A percentile compares a stretch with the other conserved stretches of the same genome.
Conservation (phyloP, 2,888 invertebrate species). For the Acronicta psi region DNA sequence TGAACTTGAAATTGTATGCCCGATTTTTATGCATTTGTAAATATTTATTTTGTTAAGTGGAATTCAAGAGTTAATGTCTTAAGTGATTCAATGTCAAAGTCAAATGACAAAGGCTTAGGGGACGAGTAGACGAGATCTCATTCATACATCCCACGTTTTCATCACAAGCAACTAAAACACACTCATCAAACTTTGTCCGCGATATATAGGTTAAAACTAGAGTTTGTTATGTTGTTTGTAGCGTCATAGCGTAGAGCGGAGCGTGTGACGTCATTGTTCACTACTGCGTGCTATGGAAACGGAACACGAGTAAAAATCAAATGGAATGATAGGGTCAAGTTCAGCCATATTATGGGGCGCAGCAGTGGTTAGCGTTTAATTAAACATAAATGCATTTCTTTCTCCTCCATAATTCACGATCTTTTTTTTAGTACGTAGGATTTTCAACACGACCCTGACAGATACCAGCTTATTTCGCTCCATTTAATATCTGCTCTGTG, state of each 20-base stretch:
- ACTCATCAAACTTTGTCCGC: slow-evolving; percentile 41
- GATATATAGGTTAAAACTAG: slow-evolving; percentile 37
- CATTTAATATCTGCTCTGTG: slow-evolving; percentile 2
- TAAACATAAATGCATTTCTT: too few species aligned
- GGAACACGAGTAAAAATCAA: slow-evolving; percentile 12
- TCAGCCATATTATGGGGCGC: too few species aligned
- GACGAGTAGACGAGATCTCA: slow-evolving; percentile 20
- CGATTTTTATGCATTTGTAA: slow-evolving; percentile 14
- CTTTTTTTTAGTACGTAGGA: too few species aligned
- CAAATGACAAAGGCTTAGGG: slow-evolving; percentile 4
- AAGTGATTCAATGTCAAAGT: slow-evolving; percentile 32
- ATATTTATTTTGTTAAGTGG: slow-evolving; percentile 14
- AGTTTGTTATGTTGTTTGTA: slow-evolving; percentile 16
- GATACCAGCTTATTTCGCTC: not conserved
- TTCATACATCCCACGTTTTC: slow-evolving; percentile 40
- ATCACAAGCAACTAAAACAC: slow-evolving; percentile 37
- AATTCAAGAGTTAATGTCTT: slow-evolving; percentile 18
- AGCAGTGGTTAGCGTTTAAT: too few species aligned
- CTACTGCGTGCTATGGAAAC: slow-evolving; percentile 8
- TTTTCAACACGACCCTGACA: too few species aligned
- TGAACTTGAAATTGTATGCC: slow-evolving; percentile 43
- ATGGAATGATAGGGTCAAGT: not conserved
- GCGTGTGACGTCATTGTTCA: slow-evolving; percentile 29
- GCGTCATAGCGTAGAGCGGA: slow-evolving; percentile 20
- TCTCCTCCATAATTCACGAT: too few species aligned